phyloP scores from a whole-genome alignment of 2,113 vertebrate species.

The Sciurus niger region DNA sequence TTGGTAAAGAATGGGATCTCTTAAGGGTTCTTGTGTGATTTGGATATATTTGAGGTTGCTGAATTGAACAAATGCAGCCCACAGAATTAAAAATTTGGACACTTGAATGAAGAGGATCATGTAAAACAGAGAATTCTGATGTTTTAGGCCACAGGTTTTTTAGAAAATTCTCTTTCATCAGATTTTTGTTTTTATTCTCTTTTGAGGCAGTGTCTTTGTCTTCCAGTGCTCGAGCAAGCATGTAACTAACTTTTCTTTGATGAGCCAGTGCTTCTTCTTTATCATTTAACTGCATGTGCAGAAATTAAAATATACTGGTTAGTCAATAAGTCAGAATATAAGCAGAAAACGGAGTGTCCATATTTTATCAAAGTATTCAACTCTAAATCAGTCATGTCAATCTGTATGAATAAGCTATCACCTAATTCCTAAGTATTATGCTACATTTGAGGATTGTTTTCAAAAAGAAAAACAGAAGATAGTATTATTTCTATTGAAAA shows the following conservation, averaged over 20 bases:
- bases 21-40: not conserved
- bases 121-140: not conserved
- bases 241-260: constrained; percentile 97
- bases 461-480: constrained; percentile 17
- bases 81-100: not conserved
- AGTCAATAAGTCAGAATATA: not conserved
- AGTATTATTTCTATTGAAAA: constrained; percentile 11
- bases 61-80: not conserved
- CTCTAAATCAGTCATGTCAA: not conserved
- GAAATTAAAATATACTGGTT: constrained; percentile 13
- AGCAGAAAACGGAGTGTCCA: not conserved
- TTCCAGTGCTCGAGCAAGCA: constrained; percentile 93
- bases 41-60: not conserved
- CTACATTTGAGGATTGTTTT: not conserved
- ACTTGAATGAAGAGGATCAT: accelerated
- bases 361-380: constrained; percentile 7
- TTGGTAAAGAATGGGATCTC: constrained; percentile 81
- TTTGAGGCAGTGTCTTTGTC: constrained; percentile 85
- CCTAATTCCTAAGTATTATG: constrained; percentile 9
- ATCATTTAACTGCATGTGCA: constrained; percentile 92
- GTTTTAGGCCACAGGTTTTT: not conserved
- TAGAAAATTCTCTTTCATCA: not conserved
- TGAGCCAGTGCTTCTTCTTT: constrained; percentile 97
- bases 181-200: not conserved
- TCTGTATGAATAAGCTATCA: not conserved